phyloP scores from a whole-genome alignment of 2,888 invertebrate species.

The Conus canariensis region DNA sequence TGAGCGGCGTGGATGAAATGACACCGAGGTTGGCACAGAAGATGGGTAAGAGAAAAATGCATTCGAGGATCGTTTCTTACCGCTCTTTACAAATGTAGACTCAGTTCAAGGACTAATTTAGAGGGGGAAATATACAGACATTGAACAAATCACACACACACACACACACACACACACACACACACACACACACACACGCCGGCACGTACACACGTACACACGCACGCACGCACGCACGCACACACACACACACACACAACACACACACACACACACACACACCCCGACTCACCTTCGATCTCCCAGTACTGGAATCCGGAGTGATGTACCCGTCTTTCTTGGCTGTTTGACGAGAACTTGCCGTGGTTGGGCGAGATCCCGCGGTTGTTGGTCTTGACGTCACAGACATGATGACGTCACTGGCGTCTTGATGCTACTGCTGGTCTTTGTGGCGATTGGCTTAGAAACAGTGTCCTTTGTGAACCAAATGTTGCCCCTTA shows the following conservation, averaged over 20 bases:
- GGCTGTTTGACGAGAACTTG: neutral
- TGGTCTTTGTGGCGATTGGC: neutral
- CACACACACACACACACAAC: conserved; percentile 19
- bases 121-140: no score
- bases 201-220: neutral
- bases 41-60: no score
- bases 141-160: no score
- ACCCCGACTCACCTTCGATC: neutral
- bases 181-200: neutral
- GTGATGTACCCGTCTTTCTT: neutral
- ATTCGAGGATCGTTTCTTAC: no score
- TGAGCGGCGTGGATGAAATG: no score
- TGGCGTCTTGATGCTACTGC: neutral
- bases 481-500: neutral
- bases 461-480: neutral
- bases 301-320: neutral
- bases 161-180: neutral
- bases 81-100: no score
- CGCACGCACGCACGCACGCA: neutral
- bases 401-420: conserved; percentile 16
- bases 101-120: no score
- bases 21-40: no score
- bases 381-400: neutral
- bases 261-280: conserved; percentile 4
- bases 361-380: conserved; percentile 6